Conservation (phyloP, 2,113 vertebrate species). For the Todiramphus saurophagus region DNA sequence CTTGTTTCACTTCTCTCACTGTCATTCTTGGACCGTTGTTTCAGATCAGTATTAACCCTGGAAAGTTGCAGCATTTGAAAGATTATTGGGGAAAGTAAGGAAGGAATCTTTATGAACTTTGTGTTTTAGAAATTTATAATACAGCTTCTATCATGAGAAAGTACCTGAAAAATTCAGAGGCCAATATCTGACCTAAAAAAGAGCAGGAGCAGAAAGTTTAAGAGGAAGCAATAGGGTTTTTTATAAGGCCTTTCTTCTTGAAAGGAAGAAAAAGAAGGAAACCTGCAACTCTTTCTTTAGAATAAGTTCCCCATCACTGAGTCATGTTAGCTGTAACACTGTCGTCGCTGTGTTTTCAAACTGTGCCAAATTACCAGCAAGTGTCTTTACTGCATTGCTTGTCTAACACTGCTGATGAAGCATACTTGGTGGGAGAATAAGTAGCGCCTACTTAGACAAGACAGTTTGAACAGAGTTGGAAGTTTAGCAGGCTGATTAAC, state of each 20-base stretch:
- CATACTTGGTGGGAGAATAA: conserved; percentile 50
- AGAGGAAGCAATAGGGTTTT: conserved; percentile 14
- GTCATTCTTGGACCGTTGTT: conserved; percentile 64
- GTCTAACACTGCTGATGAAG: conserved; percentile 77
- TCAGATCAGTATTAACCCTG: conserved; percentile 58
- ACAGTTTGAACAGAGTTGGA: conserved; percentile 20
- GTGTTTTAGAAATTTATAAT: conserved; percentile 44
- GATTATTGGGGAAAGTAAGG: conserved; percentile 14
- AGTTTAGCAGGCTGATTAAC: conserved; percentile 36
- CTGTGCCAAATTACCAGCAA: conserved; percentile 94
- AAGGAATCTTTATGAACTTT: conserved; percentile 36
- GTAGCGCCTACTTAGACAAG: conserved; percentile 48
- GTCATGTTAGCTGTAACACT: conserved; percentile 36
- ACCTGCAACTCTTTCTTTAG: conserved; percentile 65
- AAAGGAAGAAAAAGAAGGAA: conserved; percentile 33
- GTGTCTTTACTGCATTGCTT: conserved; percentile 88
- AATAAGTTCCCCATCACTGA: conserved; percentile 55
- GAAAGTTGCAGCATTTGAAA: conserved; percentile 58
- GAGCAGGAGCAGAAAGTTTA: conserved; percentile 21
- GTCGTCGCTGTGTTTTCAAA: conserved; percentile 71
- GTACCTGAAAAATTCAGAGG: conserved; percentile 43
- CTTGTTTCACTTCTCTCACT: conserved; percentile 64
- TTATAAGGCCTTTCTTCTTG: not conserved
- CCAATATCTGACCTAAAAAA: not conserved
- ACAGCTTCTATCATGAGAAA: not conserved